These are phyloP conservation scores for Isurus oxyrinchus DNA, from an alignment of 2,113 vertebrate genomes.

Conservation along the genomic window DNA sequence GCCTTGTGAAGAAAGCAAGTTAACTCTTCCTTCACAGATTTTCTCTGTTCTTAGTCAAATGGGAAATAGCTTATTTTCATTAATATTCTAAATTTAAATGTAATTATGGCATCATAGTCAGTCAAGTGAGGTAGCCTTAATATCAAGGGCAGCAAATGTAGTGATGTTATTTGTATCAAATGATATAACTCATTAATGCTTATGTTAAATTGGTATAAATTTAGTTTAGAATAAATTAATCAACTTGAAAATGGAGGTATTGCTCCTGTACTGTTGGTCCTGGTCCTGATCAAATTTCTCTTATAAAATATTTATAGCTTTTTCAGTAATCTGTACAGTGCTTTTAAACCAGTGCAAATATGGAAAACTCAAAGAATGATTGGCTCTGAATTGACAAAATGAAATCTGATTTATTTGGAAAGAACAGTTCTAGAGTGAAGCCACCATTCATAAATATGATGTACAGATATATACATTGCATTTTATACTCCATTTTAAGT, in stretches of 20 bases:
- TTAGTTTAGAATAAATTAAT: background rate
- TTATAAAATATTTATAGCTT: conserved; percentile 27
- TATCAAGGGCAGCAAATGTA: background rate
- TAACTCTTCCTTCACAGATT: background rate
- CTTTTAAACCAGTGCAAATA: conserved; percentile 5
- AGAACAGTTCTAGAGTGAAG: background rate
- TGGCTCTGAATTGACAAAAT: background rate
- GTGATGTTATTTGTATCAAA: background rate
- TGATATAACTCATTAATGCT: background rate
- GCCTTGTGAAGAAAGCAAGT: background rate
- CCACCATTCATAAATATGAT: background rate
- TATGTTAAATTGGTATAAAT: background rate
- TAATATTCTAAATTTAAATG: background rate
- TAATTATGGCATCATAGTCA: background rate
- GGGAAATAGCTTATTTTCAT: background rate
- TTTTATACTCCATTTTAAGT: background rate
- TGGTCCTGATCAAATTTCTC: background rate
- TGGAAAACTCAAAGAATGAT: background rate
- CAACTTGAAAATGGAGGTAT: background rate
- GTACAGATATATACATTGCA: background rate
- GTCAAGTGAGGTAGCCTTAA: background rate
- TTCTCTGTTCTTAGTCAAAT: background rate
- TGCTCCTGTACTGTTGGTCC: background rate
- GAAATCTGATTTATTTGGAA: background rate
- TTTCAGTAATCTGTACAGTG: background rate